Evolutionary conservation across 2,888 invertebrate species (phyloP), one percentile per base, ranked within the genome.

Genomic region (Limnephilus marmoratus): DNA sequence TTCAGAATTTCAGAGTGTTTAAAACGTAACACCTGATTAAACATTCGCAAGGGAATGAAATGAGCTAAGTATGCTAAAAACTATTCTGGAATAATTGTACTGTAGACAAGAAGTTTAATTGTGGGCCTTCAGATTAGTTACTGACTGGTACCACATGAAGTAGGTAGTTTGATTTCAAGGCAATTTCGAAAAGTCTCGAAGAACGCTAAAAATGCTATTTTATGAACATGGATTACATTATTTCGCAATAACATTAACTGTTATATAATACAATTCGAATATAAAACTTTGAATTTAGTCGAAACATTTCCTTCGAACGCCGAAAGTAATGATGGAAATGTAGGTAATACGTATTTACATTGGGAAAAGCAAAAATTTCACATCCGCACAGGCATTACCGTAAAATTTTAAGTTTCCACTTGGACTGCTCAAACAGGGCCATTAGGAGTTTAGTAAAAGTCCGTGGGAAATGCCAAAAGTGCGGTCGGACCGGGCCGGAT

Each of bases 381-480:
- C 90, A 90, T 90, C 81, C 68, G 45, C 45, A 41, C 31, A 41
- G 49, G 45, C 85, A 92, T 68, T 81, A 90, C 82, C 88, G 92
- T 82, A 89, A 91, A 89, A 88, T 89, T 89, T 81, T 68, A 91
- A 91, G 87, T 87, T 91, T 91, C 88, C 80, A 88, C 91, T 87
- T 34, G 87, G 81, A 81, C 87, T 49, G 81, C 90, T 88, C 80
- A 41, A 91, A 88, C 82, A 88, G 88, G 37, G 82, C 87, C 91
- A 88, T 91, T 91, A 91, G 53, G 87, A 87, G 86, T 91, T 91
- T 45, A 81, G 86, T 31, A 88, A 87, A 91, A 91, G 88, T 91
- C 87, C 87, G 86, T 41, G 91, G 88, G 87, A 91, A 88, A 91
- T 53, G 91, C 91, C 91, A 81, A 91, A 91, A 91, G 91, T 49